Conservation (phyloP, 2,888 invertebrate genomes). For the Trypoxylon attenuatum region DNA sequence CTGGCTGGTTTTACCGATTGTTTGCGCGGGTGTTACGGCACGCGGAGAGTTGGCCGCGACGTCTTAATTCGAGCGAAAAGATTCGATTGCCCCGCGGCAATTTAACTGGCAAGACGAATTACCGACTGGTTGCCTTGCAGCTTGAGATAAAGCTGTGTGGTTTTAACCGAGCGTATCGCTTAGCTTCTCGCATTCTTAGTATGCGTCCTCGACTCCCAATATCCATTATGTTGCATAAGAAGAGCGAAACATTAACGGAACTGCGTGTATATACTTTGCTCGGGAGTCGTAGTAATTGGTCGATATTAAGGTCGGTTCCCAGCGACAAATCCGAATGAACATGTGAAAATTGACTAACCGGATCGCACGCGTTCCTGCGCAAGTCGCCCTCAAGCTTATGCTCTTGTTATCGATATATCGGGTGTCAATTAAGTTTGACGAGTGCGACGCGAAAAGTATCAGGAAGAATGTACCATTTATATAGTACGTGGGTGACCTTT, state of each 20-base stretch:
- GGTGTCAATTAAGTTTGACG: constrained; percentile 43
- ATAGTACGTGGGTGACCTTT: constrained; percentile 41
- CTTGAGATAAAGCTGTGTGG: constrained; percentile 46
- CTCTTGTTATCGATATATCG: constrained; percentile 28
- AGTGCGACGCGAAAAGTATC: constrained; percentile 38
- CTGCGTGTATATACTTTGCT: too few relatives aligned
- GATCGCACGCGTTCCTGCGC: constrained; percentile 11
- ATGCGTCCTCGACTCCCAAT: too few relatives aligned
- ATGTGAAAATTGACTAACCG: too few relatives aligned
- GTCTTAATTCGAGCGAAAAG: constrained; percentile 50
- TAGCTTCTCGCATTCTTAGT: too few relatives aligned
- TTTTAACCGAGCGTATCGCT: too few relatives aligned
- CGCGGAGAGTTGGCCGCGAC: constrained; percentile 28
- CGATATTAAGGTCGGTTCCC: too few relatives aligned
- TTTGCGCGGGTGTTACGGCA: constrained; percentile 18
- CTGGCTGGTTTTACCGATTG: background rate
- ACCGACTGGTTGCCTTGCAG: constrained; percentile 52
- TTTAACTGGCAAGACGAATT: constrained; percentile 50
- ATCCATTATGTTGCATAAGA: too few relatives aligned
- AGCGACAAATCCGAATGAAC: too few relatives aligned
- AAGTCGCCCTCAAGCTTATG: constrained; percentile 14
- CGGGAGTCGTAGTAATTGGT: too few relatives aligned
- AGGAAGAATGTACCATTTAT: constrained; percentile 26
- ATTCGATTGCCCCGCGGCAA: constrained; percentile 45
- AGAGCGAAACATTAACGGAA: too few relatives aligned